These are phyloP conservation scores for Lithobates pipiens DNA, from an alignment of 2,797 vertebrate genomes.

Conservation along the genomic window DNA sequence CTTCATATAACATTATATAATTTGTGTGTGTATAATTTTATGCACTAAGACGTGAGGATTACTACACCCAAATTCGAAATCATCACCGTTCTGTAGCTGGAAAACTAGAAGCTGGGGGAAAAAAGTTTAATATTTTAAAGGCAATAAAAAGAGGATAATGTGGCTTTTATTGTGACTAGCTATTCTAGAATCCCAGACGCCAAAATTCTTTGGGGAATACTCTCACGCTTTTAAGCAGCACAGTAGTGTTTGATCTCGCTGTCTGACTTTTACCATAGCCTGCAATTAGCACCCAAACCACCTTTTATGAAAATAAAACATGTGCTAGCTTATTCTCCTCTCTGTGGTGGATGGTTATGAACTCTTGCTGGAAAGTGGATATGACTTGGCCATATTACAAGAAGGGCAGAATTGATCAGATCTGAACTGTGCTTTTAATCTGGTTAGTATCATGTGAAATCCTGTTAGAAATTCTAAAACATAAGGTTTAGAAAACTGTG, in stretches of 20 bases:
- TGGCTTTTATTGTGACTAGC: constrained; percentile 67
- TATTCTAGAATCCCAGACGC: constrained; percentile 65
- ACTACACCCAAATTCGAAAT: neutral
- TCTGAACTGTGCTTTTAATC: constrained; percentile 47
- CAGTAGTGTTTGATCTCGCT: constrained; percentile 65
- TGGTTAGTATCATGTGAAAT: constrained; percentile 39
- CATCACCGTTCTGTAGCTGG: neutral
- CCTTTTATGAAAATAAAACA: constrained; percentile 57
- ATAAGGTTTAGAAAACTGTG: neutral
- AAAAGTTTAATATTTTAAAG: constrained; percentile 57
- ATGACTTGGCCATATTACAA: constrained; percentile 49
- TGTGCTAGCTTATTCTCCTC: constrained; percentile 56
- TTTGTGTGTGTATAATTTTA: no score
- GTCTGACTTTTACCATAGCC: constrained; percentile 62
- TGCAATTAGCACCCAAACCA: constrained; percentile 61
- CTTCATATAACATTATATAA: no score
- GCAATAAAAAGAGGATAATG: constrained; percentile 67
- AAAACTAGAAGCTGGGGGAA: constrained; percentile 24
- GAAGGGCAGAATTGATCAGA: constrained; percentile 57
- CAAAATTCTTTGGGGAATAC: constrained; percentile 66
- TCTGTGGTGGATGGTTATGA: constrained; percentile 46
- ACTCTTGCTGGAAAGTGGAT: constrained; percentile 62
- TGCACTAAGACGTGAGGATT: no score
- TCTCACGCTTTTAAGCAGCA: constrained; percentile 62
- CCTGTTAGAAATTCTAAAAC: neutral